Conservation (phyloP, 2,797 vertebrate species). For the Silurus lanzhouensis region DNA sequence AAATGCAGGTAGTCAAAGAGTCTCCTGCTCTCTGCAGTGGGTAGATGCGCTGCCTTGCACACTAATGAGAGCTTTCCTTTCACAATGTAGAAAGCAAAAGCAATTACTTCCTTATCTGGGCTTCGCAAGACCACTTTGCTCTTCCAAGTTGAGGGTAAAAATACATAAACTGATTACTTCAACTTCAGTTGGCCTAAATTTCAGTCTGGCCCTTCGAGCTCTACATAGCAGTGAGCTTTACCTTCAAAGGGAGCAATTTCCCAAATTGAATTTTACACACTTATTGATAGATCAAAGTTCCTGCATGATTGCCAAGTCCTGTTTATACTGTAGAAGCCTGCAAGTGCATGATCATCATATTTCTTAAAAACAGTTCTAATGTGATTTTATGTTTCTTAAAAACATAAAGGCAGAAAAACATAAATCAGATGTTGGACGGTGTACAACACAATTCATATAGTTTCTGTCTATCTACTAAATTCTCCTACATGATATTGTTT, state of each 20-base stretch:
- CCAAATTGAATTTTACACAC: slow-evolving; percentile 32
- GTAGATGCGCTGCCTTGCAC: slow-evolving; percentile 58
- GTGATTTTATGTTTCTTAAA: neutral
- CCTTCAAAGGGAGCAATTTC: slow-evolving; percentile 47
- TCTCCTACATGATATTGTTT: neutral
- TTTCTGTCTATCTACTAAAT: neutral
- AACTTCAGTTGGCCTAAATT: slow-evolving; percentile 42
- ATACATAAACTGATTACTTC: slow-evolving; percentile 13
- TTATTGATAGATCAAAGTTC: slow-evolving; percentile 42
- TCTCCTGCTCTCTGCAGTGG: slow-evolving; percentile 50
- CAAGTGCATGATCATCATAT: neutral
- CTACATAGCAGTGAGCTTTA: slow-evolving; percentile 34
- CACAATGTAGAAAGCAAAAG: slow-evolving; percentile 61
- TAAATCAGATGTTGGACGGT: neutral
- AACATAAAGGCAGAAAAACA: neutral
- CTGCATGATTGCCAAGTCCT: slow-evolving; percentile 22
- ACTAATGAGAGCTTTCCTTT: slow-evolving; percentile 62
- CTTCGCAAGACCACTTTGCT: slow-evolving; percentile 41
- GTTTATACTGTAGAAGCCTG: slow-evolving; percentile 2
- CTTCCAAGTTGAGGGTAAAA: slow-evolving; percentile 20
- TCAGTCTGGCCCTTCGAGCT: slow-evolving; percentile 27
- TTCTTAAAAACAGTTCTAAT: neutral
- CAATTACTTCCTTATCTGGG: slow-evolving; percentile 73
- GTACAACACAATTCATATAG: too few species aligned
- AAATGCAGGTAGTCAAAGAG: slow-evolving; percentile 63